phyloP scores from a whole-genome alignment of 2,888 invertebrate genomes.

The Macrostomum cliftonense region DNA sequence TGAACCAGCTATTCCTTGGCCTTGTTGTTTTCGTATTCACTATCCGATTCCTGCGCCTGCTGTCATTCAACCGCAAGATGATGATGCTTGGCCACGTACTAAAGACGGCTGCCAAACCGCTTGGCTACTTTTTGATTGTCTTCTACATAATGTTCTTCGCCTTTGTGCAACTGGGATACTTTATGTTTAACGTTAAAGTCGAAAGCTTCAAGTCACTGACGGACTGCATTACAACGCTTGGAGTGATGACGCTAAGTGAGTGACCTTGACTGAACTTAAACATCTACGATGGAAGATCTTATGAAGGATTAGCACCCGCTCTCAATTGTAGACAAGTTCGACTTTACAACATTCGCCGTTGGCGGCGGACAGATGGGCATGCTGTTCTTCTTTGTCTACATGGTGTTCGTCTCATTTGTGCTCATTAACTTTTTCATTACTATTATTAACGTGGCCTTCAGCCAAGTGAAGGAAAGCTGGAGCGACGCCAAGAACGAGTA shows the following conservation, averaged over 20 bases:
- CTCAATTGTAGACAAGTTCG: neutral
- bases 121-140: constrained; percentile 29
- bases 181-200: constrained; percentile 17
- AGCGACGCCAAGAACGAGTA: neutral
- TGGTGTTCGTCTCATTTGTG: neutral
- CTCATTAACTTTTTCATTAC: neutral
- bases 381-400: neutral
- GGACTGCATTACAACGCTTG: constrained; percentile 23
- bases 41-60: constrained; percentile 34
- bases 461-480: neutral
- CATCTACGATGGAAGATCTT: no score
- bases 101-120: constrained; percentile 20
- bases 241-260: constrained; percentile 25
- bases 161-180: constrained; percentile 24
- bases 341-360: neutral
- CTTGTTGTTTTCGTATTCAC: constrained; percentile 34
- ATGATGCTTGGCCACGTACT: constrained; percentile 25
- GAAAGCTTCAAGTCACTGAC: constrained; percentile 20
- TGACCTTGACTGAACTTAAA: neutral
- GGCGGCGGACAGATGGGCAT: neutral
- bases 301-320: no score
- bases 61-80: constrained; percentile 35
- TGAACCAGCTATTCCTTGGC: constrained; percentile 28
- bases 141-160: constrained; percentile 26
- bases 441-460: neutral